Evolutionary conservation across 2,797 vertebrate species (phyloP), one percentile per base, ranked within the genome.

Genomic region (Sebastes kiyomatsui): DNA sequence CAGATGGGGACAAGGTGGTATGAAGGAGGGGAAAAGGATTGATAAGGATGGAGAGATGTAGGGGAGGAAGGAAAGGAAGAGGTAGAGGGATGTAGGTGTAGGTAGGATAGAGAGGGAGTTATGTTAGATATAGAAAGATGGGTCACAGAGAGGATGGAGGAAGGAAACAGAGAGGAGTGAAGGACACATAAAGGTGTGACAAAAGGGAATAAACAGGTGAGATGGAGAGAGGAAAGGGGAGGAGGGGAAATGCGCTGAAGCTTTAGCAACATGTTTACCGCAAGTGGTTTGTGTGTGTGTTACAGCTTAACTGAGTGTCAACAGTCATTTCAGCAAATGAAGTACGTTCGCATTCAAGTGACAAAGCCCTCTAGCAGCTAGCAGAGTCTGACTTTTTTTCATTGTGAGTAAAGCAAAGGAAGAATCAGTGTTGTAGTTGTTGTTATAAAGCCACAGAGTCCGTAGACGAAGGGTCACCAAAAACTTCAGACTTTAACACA

Each of bases 1-100:
- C 73, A 82, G 83, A 88, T 70, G 68, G 81, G 33, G 55, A 77
- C 74, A 87, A 72, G 80, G 84, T 80, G 72, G 69, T 66, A 16
- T 74, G 62, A 82, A 83, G 76, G 73, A 32, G 74, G 80, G 56
- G 76, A 65, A 58, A 58, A 30, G 67, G 65, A 83, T 58, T 72
- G 75, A 77, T 49, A 70, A 55, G 72, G 55, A 68, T 18, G 27
- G 64, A 66, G 33, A 42, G 25, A 59, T 33, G 28, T 9, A 42
- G 55, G 55, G 6, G 6, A 52, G 55, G 55, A 49, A 49, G 64
- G 69, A 42, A 62, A 35, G 52, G 49, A 32, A 66, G 42, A 32
- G 32, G 35, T 16, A n/a, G 38, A 27, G 38, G 38, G 49, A 38
- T 52, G 55, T 7, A 62, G 58, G 56, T 62, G 25, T 27, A 49